Evolutionary conservation across 2,113 vertebrate species (phyloP).

Genomic region (Salvelinus alpinus): DNA sequence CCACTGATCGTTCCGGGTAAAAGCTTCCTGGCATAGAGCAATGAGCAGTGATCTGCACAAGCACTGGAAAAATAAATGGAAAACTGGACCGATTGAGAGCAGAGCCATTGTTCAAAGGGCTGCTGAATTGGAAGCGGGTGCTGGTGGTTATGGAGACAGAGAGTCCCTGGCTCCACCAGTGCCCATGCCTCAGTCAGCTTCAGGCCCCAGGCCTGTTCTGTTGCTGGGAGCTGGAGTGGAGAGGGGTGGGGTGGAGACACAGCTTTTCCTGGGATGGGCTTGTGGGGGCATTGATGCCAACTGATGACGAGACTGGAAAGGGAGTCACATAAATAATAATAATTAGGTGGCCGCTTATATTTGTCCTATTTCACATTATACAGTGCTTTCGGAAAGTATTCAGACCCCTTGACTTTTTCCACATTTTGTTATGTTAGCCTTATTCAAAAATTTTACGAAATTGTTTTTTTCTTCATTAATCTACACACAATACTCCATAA

Average conservation of each 20-base stretch:
- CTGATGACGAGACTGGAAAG: conserved; percentile 30
- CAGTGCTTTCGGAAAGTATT: no score
- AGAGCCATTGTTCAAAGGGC: conserved; percentile 62
- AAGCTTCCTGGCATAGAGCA: conserved; percentile 58
- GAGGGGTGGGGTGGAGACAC: conserved; percentile 35
- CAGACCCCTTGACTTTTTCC: no score
- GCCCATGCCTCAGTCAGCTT: conserved; percentile 32
- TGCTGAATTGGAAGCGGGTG: conserved; percentile 65
- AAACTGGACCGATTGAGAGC: conserved; percentile 65
- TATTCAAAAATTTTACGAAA: no score
- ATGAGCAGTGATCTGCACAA: conserved; percentile 51
- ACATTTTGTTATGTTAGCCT: no score
- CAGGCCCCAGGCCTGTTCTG: background rate
- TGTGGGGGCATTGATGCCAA: conserved; percentile 42
- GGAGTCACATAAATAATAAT: conserved; percentile 3
- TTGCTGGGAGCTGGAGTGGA: conserved; percentile 19
- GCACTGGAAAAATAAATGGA: conserved; percentile 54
- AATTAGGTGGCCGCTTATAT: no score
- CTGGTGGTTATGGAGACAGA: conserved; percentile 40
- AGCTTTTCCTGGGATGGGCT: conserved; percentile 29
- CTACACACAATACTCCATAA: no score
- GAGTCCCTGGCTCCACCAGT: conserved; percentile 46
- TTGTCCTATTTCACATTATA: no score
- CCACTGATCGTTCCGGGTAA: conserved; percentile 60
- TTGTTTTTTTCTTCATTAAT: no score